Conservation (phyloP, 2,113 vertebrate species). For the Mionectes macconnelli region DNA sequence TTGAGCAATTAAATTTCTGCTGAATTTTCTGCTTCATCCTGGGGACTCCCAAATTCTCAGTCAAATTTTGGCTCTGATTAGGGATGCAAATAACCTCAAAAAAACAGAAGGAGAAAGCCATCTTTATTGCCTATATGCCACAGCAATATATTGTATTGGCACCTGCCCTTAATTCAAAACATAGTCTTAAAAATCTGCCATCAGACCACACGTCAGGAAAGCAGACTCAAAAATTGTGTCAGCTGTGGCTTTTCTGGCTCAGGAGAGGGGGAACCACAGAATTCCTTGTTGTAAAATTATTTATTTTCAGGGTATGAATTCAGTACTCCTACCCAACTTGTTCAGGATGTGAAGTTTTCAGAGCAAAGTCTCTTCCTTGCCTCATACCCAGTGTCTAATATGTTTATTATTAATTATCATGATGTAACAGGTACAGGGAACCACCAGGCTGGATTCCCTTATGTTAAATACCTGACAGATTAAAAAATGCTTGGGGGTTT, state of each 20-base stretch:
- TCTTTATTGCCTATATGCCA: not conserved
- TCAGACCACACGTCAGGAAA: not conserved
- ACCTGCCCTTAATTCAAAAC: not conserved
- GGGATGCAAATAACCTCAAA: not conserved
- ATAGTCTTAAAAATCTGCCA: not conserved
- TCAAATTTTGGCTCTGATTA: slow-evolving; percentile 10
- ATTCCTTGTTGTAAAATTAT: not conserved
- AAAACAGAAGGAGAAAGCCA: not conserved
- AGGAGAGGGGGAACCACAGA: not conserved
- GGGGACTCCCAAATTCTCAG: slow-evolving; percentile 34
- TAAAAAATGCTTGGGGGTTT: not conserved
- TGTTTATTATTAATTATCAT: not conserved
- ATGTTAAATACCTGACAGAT: not conserved
- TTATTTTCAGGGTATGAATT: not conserved
- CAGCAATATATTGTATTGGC: not conserved
- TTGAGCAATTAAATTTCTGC: slow-evolving; percentile 44
- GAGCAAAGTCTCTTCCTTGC: not conserved
- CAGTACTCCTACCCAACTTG: not conserved
- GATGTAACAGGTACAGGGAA: not conserved
- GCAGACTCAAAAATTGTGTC: not conserved
- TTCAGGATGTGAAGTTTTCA: not conserved
- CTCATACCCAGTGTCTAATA: not conserved
- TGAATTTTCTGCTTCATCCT: slow-evolving; percentile 24
- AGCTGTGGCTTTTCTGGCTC: not conserved
- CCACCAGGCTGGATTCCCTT: not conserved